Percentiles rank a stretch among this genome's conserved stretches.
phyloP scores from a whole-genome alignment of 92 coral and sea anemone species.

The Porites rus region DNA sequence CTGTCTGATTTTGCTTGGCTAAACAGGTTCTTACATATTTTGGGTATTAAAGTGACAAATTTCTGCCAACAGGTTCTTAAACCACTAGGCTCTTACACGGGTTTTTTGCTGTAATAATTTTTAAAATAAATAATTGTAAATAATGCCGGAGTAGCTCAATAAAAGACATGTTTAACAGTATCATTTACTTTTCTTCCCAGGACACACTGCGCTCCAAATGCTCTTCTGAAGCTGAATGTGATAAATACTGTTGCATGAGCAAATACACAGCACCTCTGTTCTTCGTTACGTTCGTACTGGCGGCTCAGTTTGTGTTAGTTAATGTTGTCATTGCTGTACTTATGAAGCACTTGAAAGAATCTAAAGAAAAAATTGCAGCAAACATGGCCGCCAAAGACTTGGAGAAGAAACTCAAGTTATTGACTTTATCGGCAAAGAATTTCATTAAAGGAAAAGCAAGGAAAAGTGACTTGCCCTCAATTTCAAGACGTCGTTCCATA shows the following conservation, averaged over 20 bases:
- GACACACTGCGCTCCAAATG: constrained; percentile 91
- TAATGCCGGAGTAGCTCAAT: no score
- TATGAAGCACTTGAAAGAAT: constrained; percentile 96
- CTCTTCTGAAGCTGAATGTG: constrained; percentile 68
- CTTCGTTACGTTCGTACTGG: constrained; percentile 95
- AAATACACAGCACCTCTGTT: constrained; percentile 90
- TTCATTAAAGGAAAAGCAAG: constrained; percentile 82
- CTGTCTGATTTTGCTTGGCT: no score
- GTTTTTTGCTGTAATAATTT: no score
- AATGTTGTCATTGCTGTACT: constrained; percentile 99
- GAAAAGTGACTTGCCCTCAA: constrained; percentile 47
- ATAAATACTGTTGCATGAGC: constrained; percentile 85
- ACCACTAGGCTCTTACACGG: no score
- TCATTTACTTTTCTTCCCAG: constrained; percentile 43
- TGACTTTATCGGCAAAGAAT: constrained; percentile 85
- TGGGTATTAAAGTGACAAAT: no score
- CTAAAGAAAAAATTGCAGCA: constrained; percentile 95
- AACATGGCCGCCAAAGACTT: constrained; percentile 86
- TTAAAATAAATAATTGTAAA: no score
- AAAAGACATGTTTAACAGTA: no score
- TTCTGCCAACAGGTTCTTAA: no score
- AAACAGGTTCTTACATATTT: no score
- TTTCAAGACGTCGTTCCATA: constrained; percentile 72
- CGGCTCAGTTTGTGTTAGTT: constrained; percentile 97
- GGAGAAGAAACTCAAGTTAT: constrained; percentile 80